Conservation (phyloP, 2,888 invertebrate species). For the Xylota segnis region DNA sequence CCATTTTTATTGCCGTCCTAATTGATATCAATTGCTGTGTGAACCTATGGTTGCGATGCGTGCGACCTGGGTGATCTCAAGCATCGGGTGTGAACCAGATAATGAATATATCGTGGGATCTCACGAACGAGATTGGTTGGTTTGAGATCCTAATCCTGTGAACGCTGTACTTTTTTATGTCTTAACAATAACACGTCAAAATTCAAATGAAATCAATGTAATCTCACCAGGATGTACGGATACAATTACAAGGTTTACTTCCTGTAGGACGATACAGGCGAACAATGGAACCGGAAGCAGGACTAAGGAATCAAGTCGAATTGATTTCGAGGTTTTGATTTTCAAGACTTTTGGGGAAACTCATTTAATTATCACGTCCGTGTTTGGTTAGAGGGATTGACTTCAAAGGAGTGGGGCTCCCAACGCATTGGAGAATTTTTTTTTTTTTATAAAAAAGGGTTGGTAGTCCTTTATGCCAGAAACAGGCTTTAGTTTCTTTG, state of each 20-base stretch:
- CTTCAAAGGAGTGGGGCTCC: constrained; percentile 8
- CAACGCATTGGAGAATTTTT: neutral
- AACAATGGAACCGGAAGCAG: constrained; percentile 54
- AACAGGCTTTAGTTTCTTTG: neutral
- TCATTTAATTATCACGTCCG: constrained; percentile 38
- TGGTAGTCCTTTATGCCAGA: neutral
- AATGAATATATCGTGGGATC: constrained; percentile 69
- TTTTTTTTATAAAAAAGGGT: too few species aligned
- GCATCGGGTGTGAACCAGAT: constrained; percentile 72
- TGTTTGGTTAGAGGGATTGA: constrained; percentile 22
- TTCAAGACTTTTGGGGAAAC: constrained; percentile 8
- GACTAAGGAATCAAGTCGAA: constrained; percentile 28
- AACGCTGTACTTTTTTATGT: constrained; percentile 5
- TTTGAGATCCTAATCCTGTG: constrained; percentile 15
- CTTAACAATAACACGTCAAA: constrained; percentile 19
- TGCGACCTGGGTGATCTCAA: constrained; percentile 74
- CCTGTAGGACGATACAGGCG: constrained; percentile 14
- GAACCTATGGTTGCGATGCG: constrained; percentile 72
- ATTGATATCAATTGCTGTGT: constrained; percentile 77
- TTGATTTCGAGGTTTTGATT: constrained; percentile 40
- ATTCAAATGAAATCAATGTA: constrained; percentile 53
- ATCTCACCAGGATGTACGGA: constrained; percentile 40
- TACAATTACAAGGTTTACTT: constrained; percentile 55
- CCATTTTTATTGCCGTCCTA: constrained; percentile 75
- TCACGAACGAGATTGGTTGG: constrained; percentile 21